Evolutionary conservation across 2,888 invertebrate genomes (phyloP).

Genomic region (Nomada fabriciana): DNA sequence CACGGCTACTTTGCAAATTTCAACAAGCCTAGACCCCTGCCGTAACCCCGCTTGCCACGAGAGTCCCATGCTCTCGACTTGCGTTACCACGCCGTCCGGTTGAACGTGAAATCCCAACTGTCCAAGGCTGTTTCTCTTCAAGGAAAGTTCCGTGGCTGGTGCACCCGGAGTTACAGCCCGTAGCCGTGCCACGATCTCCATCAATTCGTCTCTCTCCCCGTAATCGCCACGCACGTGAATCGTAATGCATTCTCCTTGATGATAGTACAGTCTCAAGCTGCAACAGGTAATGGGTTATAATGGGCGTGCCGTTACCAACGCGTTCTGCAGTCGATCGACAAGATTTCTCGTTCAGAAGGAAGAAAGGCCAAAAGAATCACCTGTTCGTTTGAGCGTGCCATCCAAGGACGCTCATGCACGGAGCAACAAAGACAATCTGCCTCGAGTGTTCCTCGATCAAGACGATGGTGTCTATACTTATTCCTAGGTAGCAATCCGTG

Average conservation of each 20-base stretch:
- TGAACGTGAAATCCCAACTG: slow-evolving; percentile 96
- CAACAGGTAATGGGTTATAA: slow-evolving; percentile 19
- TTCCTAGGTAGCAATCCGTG: slow-evolving; percentile 92
- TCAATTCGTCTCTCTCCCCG: slow-evolving; percentile 89
- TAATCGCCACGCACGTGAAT: slow-evolving; percentile 90
- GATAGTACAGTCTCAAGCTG: slow-evolving; percentile 94
- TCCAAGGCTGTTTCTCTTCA: slow-evolving; percentile 92
- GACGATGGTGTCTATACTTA: slow-evolving; percentile 94
- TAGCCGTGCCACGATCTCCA: slow-evolving; percentile 92
- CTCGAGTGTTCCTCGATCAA: slow-evolving; percentile 93
- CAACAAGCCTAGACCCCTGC: slow-evolving; percentile 95
- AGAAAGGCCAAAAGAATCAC: slow-evolving; percentile 74
- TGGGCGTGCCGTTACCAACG: not conserved
- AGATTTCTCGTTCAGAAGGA: not conserved
- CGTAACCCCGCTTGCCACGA: slow-evolving; percentile 94
- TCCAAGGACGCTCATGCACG: slow-evolving; percentile 92
- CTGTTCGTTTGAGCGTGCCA: slow-evolving; percentile 88
- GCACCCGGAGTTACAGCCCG: slow-evolving; percentile 92
- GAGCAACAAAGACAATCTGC: slow-evolving; percentile 94
- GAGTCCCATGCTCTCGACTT: slow-evolving; percentile 91
- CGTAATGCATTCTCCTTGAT: slow-evolving; percentile 96
- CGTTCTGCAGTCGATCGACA: not conserved
- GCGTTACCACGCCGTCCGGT: slow-evolving; percentile 96
- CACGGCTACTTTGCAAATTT: slow-evolving; percentile 95
- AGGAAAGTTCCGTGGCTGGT: slow-evolving; percentile 91